phyloP scores from a whole-genome alignment of 2,797 vertebrate species.

The Etheostoma perlongum region DNA sequence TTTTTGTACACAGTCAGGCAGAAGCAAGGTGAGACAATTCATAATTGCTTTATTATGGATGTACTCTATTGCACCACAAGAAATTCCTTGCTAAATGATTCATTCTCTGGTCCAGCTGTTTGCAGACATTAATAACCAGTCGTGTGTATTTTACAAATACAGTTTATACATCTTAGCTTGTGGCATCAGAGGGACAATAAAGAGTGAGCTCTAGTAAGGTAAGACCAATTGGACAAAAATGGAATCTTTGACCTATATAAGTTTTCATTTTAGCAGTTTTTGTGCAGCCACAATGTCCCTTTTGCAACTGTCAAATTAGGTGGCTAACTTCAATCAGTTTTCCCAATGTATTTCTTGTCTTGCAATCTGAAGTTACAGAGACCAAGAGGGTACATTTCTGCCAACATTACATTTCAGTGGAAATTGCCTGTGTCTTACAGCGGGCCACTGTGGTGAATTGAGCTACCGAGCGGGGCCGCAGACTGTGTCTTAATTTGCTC shows the following conservation, averaged over 20 bases:
- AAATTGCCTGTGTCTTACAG: slow-evolving; percentile 82
- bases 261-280: slow-evolving; percentile 52
- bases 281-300: slow-evolving; percentile 41
- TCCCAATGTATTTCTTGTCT: slow-evolving; percentile 69
- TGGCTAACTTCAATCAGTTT: slow-evolving; percentile 69
- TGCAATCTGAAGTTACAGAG: slow-evolving; percentile 74
- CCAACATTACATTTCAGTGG: slow-evolving; percentile 80
- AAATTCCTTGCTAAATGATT: slow-evolving; percentile 62
- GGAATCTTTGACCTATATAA: slow-evolving; percentile 49
- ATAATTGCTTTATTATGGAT: slow-evolving; percentile 68
- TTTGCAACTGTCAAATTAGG: slow-evolving; percentile 77
- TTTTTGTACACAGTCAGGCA: slow-evolving; percentile 52
- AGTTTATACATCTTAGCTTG: slow-evolving; percentile 19
- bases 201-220: slow-evolving; percentile 21
- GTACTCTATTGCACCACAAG: slow-evolving; percentile 61
- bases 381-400: slow-evolving; percentile 69
- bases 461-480: slow-evolving; percentile 76
- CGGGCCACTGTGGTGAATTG: slow-evolving; percentile 79
- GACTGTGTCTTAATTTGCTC: slow-evolving; percentile 87
- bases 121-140: slow-evolving; percentile 67
- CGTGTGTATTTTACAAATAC: slow-evolving; percentile 59
- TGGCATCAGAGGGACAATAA: slow-evolving; percentile 24
- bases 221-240: slow-evolving; percentile 29
- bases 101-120: slow-evolving; percentile 34
- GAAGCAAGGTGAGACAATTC: slow-evolving; percentile 72